Percentiles rank a stretch among this genome's conserved stretches.
phyloP scores from a whole-genome alignment of 2,113 vertebrate genomes.

The Clarias macrocephalus region DNA sequence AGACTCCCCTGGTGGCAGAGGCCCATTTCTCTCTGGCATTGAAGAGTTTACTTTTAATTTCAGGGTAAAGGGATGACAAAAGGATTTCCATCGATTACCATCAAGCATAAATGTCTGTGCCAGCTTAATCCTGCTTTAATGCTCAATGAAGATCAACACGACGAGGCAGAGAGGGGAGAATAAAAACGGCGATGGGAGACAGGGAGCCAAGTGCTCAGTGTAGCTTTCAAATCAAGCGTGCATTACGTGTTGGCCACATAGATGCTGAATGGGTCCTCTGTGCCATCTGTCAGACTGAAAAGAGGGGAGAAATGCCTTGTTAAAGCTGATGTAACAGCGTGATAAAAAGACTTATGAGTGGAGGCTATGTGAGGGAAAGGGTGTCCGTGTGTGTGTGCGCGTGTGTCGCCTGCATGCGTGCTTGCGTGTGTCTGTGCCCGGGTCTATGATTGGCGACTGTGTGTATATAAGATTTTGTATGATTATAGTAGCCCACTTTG shows the following conservation, averaged over 20 bases:
- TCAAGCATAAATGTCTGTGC: conserved; percentile 40
- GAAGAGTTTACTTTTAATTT: conserved; percentile 59
- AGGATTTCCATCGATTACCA: conserved; percentile 59
- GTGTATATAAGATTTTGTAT: background rate
- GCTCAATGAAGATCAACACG: conserved; percentile 28
- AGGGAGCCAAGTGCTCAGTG: conserved; percentile 26
- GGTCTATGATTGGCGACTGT: conserved; percentile 12
- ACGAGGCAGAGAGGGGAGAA: conserved; percentile 14
- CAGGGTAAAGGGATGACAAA: conserved; percentile 57
- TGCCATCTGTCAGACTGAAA: conserved; percentile 21
- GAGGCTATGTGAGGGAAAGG: background rate
- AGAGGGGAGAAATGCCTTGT: conserved; percentile 8
- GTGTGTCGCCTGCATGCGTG: too few species aligned
- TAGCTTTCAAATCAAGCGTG: conserved; percentile 16
- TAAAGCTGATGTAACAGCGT: conserved; percentile 15
- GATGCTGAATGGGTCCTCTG: conserved; percentile 27
- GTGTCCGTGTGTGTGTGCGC: background rate
- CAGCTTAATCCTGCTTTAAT: conserved; percentile 50
- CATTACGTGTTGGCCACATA: conserved; percentile 6
- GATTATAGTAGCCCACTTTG: conserved; percentile 41
- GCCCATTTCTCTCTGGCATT: conserved; percentile 37
- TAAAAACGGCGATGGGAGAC: conserved; percentile 8
- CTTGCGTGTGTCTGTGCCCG: background rate
- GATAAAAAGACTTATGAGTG: conserved; percentile 10
- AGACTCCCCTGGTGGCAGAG: conserved; percentile 24